Percentiles rank a stretch among this genome's conserved stretches.
phyloP scores from a whole-genome alignment of 2,113 vertebrate species.

The Eolophus roseicapilla region DNA sequence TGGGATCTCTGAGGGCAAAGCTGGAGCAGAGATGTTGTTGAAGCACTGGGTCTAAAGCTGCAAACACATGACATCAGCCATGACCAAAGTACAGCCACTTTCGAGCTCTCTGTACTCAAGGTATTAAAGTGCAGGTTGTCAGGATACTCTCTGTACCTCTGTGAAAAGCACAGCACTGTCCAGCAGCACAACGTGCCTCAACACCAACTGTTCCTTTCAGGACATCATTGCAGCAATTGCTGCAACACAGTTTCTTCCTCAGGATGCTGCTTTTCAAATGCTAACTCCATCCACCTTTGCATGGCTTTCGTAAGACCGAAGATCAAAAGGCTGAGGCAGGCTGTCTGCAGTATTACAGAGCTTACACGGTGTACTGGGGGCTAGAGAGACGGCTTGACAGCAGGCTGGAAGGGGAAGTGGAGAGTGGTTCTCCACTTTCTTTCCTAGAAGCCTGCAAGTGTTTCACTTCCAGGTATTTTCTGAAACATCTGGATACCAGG shows the following conservation, averaged over 20 bases:
- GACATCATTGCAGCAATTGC: neutral
- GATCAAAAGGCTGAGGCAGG: neutral
- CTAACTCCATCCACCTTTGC: neutral
- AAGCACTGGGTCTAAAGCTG: neutral
- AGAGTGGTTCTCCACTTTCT: neutral
- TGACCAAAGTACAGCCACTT: neutral
- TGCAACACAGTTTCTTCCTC: neutral
- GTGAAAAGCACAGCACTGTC: neutral
- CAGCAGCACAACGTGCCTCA: neutral
- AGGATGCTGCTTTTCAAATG: neutral
- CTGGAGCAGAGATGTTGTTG: neutral
- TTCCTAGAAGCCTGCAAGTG: neutral
- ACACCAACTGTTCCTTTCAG: neutral
- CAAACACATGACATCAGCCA: neutral
- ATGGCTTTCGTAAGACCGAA: neutral
- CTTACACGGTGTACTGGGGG: neutral
- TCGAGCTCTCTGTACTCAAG: neutral
- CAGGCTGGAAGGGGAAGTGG: neutral
- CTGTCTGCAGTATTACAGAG: neutral
- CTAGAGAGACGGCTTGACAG: neutral
- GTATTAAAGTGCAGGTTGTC: neutral
- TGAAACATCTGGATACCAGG: slow-evolving; percentile 62
- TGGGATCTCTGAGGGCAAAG: neutral
- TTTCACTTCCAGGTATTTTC: slow-evolving; percentile 43
- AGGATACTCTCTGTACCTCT: neutral